Evolutionary conservation across 2,113 vertebrate species (phyloP).

Genomic region (Australoheros scitulus): DNA sequence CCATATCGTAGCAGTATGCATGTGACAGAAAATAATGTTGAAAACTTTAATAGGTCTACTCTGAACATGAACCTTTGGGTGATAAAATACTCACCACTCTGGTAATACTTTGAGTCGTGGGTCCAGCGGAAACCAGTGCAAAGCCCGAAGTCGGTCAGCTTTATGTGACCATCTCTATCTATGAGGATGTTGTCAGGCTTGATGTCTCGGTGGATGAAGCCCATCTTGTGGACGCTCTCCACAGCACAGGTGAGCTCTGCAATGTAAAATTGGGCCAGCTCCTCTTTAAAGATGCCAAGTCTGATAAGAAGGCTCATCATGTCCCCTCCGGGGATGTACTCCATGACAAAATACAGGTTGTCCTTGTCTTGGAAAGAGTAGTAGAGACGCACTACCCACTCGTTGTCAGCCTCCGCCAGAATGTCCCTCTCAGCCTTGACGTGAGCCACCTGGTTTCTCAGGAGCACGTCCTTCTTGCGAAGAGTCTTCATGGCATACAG

Average conservation of each 20-base stretch:
- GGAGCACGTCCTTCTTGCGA: conserved; percentile 97
- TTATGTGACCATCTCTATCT: conserved; percentile 96
- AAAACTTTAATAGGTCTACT: background rate
- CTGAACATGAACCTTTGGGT: background rate
- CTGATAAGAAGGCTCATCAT: conserved; percentile 99
- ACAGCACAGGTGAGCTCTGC: conserved; percentile 96
- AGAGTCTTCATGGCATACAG: conserved; percentile 99
- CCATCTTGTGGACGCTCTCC: conserved; percentile 99
- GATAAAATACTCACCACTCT: conserved; percentile 87
- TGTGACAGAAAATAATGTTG: background rate
- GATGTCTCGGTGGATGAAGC: conserved; percentile 99
- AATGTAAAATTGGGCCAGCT: conserved; percentile 96
- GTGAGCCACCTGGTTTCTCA: conserved; percentile 97
- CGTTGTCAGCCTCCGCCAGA: conserved; percentile 97
- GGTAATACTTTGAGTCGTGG: conserved; percentile 99
- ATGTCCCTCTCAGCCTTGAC: conserved; percentile 99
- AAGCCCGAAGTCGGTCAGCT: conserved; percentile 96
- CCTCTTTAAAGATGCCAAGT: conserved; percentile 95
- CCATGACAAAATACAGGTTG: conserved; percentile 99
- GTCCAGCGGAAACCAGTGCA: conserved; percentile 99
- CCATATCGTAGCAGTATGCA: background rate
- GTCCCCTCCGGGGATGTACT: conserved; percentile 99
- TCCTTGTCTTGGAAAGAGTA: conserved; percentile 99
- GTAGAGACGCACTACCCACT: conserved; percentile 98
- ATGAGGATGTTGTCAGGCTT: conserved; percentile 99